These are phyloP conservation scores for Mustela lutreola DNA, from an alignment of 2,113 vertebrate genomes.

Conservation along the genomic window DNA sequence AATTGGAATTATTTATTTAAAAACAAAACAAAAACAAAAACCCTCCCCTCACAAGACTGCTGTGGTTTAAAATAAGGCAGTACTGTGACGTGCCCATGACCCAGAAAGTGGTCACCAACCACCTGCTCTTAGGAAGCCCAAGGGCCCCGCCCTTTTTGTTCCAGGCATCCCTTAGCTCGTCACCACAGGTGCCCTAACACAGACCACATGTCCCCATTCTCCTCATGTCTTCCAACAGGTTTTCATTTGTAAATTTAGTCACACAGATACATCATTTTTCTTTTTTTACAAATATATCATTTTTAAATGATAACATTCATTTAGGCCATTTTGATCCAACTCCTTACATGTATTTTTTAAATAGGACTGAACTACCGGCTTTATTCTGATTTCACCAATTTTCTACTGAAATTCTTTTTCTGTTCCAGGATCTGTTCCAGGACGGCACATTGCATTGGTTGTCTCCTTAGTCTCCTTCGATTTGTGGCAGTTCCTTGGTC, in stretches of 20 bases:
- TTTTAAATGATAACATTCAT: background rate
- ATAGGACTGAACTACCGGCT: background rate
- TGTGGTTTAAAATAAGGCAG: background rate
- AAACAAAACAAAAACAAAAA: background rate
- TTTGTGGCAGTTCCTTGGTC: background rate
- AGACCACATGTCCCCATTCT: background rate
- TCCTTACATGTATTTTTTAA: background rate
- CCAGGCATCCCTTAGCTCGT: background rate
- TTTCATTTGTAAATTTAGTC: background rate
- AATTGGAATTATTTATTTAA: background rate
- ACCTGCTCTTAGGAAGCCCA: background rate
- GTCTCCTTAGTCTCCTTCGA: background rate
- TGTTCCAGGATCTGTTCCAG: background rate
- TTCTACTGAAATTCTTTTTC: background rate
- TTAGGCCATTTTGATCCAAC: background rate
- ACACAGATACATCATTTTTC: background rate
- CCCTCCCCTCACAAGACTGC: background rate
- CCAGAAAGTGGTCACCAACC: background rate
- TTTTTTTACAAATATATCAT: background rate
- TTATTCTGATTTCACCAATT: background rate
- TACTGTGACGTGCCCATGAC: background rate
- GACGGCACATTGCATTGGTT: too few relatives aligned
- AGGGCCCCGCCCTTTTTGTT: background rate
- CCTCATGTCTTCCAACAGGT: background rate
- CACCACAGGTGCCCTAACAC: accelerated